Base-by-base conservation (phyloP, 2,888 invertebrate species). In the Synanthedon formicaeformis region DNA sequence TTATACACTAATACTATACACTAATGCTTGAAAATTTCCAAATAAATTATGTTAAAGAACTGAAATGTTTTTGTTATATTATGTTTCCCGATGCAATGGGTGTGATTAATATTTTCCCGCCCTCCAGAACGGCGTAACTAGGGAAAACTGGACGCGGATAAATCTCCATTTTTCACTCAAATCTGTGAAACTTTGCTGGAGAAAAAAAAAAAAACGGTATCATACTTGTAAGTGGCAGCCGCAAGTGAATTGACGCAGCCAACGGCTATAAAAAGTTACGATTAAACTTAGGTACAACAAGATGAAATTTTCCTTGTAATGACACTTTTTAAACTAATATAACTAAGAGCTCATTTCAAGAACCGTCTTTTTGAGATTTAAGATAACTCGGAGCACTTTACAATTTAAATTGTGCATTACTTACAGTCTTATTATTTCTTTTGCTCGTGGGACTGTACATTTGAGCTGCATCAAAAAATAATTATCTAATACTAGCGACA, bases 301-400 rank as follows among this genome's bases (percentile, higher is more conserved):
- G 73, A 71, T 69, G 23, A 23, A 49, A 72, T 73, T 73, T 71
- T 66, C 67, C 68, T 64, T 66, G 69, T 77, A 74, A 77, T 68
- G 70, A 67, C 65, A 70, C 69, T 72, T 75, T 61, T 68, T 58
- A 58, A 65, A 67, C 63, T 70, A 71, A 74, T 70, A 66, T 69
- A 66, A 56, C 56, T 58, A 49, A 48, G 53, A 52, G 16, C 51
- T 45, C 55, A 52, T 57, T 56, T 53, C 51, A 54, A 53, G 55
- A 61, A 58, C 56, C 56, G 65, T 68, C 67, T 67, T 63, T 65
- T 63, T 65, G 65, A 60, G 63, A 64, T 57, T 67, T 70, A 62
- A 65, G 69, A 71, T 67, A 68, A 67, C 61, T 54, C 54, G 54
- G 51, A 48, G 18, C 48, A 45, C 10, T 11, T 18, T 51, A 49